Evolutionary conservation across 2,888 invertebrate species (phyloP).

Genomic region (Ormyrus thymus): DNA sequence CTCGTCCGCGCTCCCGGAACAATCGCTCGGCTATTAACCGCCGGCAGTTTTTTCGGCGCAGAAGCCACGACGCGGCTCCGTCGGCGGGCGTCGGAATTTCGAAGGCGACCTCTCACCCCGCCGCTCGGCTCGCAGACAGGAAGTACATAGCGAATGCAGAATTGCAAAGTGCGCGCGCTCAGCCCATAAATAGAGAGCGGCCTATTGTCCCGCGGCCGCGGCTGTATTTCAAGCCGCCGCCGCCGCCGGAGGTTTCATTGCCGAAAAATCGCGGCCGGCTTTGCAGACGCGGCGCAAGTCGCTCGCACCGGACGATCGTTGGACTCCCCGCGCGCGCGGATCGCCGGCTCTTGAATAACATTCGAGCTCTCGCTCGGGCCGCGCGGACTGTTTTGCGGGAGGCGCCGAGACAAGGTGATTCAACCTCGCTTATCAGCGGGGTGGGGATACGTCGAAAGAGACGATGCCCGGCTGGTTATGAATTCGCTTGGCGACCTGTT

Average conservation of each 20-base stretch:
- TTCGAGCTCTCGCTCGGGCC: neutral
- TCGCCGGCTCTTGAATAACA: neutral
- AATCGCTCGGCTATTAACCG: too few species aligned
- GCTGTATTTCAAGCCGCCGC: neutral
- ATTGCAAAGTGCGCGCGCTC: slow-evolving; percentile 40
- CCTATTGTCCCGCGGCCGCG: slow-evolving; percentile 28
- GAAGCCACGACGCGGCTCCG: neutral
- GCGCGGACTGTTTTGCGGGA: too few species aligned
- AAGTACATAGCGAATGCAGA: slow-evolving; percentile 41
- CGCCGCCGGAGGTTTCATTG: slow-evolving; percentile 7
- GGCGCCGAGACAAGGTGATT: too few species aligned
- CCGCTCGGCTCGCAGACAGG: slow-evolving; percentile 23
- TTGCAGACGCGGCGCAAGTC: too few species aligned
- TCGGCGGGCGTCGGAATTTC: slow-evolving; percentile 17
- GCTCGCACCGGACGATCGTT: too few species aligned
- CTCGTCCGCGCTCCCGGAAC: too few species aligned
- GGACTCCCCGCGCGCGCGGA: neutral
- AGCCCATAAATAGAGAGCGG: slow-evolving; percentile 33
- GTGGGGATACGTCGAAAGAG: too few species aligned
- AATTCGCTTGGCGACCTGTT: too few species aligned
- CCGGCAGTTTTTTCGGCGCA: too few species aligned
- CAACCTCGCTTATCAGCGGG: too few species aligned
- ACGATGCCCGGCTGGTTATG: too few species aligned
- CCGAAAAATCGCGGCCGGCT: slow-evolving; percentile 32
- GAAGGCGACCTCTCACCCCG: slow-evolving; percentile 49